These are phyloP conservation scores for Schizothorax lantsangensis DNA, from an alignment of 2,797 vertebrate genomes.

Conservation along the genomic window DNA sequence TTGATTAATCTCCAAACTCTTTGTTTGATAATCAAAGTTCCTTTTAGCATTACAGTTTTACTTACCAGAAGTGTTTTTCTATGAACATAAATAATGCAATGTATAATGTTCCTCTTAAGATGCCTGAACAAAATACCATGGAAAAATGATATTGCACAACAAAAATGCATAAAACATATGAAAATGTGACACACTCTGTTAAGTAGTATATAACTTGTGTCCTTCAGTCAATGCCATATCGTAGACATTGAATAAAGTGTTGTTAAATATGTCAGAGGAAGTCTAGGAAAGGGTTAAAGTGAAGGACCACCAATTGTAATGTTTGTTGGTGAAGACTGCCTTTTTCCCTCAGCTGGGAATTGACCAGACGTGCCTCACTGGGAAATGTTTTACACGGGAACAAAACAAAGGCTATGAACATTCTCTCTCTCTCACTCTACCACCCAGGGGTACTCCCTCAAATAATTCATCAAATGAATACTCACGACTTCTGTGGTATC, in stretches of 20 bases:
- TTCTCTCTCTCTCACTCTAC: not conserved
- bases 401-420: slow-evolving; percentile 35
- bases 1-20: too few relatives aligned
- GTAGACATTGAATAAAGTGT: not conserved
- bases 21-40: not conserved
- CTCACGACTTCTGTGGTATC: slow-evolving; percentile 92
- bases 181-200: not conserved
- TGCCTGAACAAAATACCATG: not conserved
- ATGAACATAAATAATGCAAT: not conserved
- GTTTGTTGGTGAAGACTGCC: slow-evolving; percentile 42
- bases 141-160: not conserved
- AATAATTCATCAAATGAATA: slow-evolving; percentile 74
- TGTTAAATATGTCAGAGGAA: not conserved
- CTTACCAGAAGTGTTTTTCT: not conserved
- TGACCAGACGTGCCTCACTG: not conserved
- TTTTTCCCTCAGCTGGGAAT: slow-evolving; percentile 34
- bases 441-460: slow-evolving; percentile 20
- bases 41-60: not conserved
- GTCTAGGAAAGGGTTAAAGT: slow-evolving; percentile 23
- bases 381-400: slow-evolving; percentile 45
- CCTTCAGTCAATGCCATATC: not conserved
- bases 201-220: not conserved
- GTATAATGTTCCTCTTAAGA: not conserved
- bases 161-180: not conserved
- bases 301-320: slow-evolving; percentile 11